phyloP scores from a whole-genome alignment of 1,140 invertebrate species.

The Plectus sambesii region DNA sequence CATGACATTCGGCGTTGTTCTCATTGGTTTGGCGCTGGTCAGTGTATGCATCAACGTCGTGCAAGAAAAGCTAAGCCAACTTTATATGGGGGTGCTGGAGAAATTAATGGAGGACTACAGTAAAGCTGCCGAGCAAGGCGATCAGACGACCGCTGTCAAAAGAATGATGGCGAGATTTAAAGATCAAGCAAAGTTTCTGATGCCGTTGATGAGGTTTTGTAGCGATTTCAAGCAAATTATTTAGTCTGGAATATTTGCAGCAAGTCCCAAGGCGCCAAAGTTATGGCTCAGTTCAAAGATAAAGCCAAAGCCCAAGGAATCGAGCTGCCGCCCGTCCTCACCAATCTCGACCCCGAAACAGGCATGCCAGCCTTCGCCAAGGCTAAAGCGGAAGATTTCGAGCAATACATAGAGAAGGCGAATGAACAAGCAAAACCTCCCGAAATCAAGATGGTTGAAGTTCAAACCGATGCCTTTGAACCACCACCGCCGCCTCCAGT shows the following conservation, averaged over 20 bases:
- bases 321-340: constrained; percentile 37
- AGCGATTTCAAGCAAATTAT: neutral
- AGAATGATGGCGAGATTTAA: constrained; percentile 39
- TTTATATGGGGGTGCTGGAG: constrained; percentile 35
- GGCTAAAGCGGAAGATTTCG: constrained; percentile 29
- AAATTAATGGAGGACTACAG: constrained; percentile 40
- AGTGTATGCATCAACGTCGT: constrained; percentile 76
- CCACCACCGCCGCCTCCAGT: no score
- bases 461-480: no score
- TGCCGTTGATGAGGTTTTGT: constrained; percentile 36
- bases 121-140: constrained; percentile 30
- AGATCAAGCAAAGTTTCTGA: constrained; percentile 35
- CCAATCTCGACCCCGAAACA: constrained; percentile 37
- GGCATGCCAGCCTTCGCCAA: constrained; percentile 36
- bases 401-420: constrained; percentile 30
- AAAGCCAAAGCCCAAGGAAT: constrained; percentile 34
- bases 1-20: constrained; percentile 76
- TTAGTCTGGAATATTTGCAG: constrained; percentile 17
- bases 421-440: constrained; percentile 18
- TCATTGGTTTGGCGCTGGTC: constrained; percentile 82
- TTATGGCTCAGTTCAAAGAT: constrained; percentile 36
- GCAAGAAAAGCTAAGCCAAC: constrained; percentile 34
- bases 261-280: constrained; percentile 36
- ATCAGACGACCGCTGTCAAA: constrained; percentile 34
- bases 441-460: no score